Evolutionary conservation across 2,888 invertebrate species (phyloP), one percentile per base, ranked within the genome.

Genomic region (Noctua janthe): DNA sequence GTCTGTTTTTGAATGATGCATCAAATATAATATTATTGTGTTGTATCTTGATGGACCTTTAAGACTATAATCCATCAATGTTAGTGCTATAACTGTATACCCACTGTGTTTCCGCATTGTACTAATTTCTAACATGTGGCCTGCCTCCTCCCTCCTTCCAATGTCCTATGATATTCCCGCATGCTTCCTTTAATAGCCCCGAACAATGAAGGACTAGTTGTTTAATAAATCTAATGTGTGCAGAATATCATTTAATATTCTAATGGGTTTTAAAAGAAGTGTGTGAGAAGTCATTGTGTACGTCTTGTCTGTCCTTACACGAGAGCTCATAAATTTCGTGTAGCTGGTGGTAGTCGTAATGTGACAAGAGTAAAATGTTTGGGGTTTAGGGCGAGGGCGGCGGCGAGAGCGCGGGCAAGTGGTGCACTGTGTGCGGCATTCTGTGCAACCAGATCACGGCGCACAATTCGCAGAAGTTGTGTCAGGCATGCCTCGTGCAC

Each of bases 401-500:
- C 94, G 94, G 95, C 93, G 96, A 95, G 89, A 90, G 91, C 87
- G 95, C 94, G 91, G 95, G 95, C 92, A 96, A 96, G 93, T 94
- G 95, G 94, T 97, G 97, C 94, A 94, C 97, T 88, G 96, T 97
- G 87, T 97, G 97, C 96, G 96, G 97, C 94, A 97, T 97, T 92
- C 95, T 94, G 92, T 97, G 97, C 95, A 94, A 95, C 92, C 96
- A 95, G 93, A 97, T 95, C 91, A 97, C 97, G 93, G 92, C 94
- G 90, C 96, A 97, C 95, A 97, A 97, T 94, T 95, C 97, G 90
- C 97, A 97, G 92, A 97, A 95, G 95, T 94, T 97, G 94, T 97
- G 97, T 92, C 97, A 97, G 96, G 97, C 97, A 93, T 97, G 97
- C 97, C 97, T 97, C 95, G 97, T 96, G 97, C 97, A 97, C 96